Base-by-base conservation (phyloP, 2,113 vertebrate species). In the Nothocercus julius region DNA sequence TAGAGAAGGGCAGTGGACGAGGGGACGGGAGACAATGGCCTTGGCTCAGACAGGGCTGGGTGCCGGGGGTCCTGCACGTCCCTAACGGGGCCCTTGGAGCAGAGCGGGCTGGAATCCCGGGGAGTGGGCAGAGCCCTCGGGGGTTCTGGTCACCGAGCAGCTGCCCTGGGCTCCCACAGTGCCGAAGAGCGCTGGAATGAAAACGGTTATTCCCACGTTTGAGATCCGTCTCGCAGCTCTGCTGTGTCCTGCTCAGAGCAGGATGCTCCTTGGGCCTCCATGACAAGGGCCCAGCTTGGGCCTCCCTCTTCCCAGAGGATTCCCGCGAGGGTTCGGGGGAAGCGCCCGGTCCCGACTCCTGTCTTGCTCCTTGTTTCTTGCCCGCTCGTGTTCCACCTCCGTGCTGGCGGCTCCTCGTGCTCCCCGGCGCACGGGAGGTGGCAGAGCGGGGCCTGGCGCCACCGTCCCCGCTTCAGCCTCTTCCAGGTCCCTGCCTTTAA, bases 351-450 rank as follows among this genome's bases (percentile, higher is more conserved):
- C 45, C 77, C 28, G 63, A 4, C 12, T 32, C 16, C 1, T 3
- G 7, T 77, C 56, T 34, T 14, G 4, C 59, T n/a, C 10, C 63
- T 7, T 24, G 8, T 1, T 77, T 83, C 54, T 44, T 17, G 2
- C 0, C 0, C 0, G 5, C 5, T 3, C 2, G 7, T 4, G 20
- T 34, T 9, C 49, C 27, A 42, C 27, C 9, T 87, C 59, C 61
- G 22, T 7, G 61, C 64, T 25, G 63, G 56, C 11, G 68, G n/a
- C 56, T 53, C 36, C 4, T 11, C 36, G 25, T 11, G 17, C 16
- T 22, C 61, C 15, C 42, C 14, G 10, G 36, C 6, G 36, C 36
- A 36, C 36, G 36, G 36, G 36, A 6, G 36, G 36, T 4, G 8
- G 8, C 44, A 22, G 24, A n/a, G 22, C 62, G 59, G 56, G 10